A percentile compares a stretch with the other conserved stretches of the same genome.
Evolutionary conservation across 2,797 vertebrate species (phyloP).

Genomic region (Tapirus indicus): DNA sequence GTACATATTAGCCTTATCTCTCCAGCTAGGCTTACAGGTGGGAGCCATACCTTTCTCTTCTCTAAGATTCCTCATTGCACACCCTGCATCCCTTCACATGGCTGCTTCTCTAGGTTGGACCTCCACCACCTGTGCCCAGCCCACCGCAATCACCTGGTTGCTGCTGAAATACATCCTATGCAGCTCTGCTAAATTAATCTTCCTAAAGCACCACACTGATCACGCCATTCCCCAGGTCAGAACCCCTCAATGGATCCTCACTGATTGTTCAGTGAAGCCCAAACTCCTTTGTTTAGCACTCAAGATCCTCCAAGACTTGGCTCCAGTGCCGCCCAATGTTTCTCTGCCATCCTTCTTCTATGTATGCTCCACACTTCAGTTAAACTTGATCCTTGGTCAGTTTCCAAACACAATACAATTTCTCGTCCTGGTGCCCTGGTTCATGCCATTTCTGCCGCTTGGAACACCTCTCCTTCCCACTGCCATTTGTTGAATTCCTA

Average conservation of each 20-base stretch:
- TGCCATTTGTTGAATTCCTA: not conserved
- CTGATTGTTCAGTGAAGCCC: not conserved
- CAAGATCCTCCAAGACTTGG: not conserved
- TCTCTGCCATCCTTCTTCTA: not conserved
- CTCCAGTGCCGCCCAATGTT: not conserved
- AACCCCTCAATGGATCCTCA: not conserved
- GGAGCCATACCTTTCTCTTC: not conserved
- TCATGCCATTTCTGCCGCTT: not conserved
- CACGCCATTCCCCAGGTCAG: not conserved
- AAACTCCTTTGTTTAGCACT: not conserved
- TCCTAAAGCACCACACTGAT: not conserved
- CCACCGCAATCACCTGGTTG: not conserved
- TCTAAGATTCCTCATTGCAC: not conserved
- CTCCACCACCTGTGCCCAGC: not conserved
- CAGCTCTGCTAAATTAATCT: not conserved
- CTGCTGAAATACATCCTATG: not conserved
- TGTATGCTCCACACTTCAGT: not conserved
- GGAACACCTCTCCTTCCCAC: not conserved
- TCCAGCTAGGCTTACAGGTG: not conserved
- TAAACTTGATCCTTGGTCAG: not conserved
- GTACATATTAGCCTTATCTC: not conserved
- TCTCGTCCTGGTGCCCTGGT: not conserved
- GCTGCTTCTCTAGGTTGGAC: not conserved
- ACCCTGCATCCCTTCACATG: not conserved
- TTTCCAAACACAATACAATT: not conserved